Evolutionary conservation across 2,888 invertebrate genomes (phyloP), one percentile per base, ranked within the genome.

Genomic region (Dolichomitus sp.): DNA sequence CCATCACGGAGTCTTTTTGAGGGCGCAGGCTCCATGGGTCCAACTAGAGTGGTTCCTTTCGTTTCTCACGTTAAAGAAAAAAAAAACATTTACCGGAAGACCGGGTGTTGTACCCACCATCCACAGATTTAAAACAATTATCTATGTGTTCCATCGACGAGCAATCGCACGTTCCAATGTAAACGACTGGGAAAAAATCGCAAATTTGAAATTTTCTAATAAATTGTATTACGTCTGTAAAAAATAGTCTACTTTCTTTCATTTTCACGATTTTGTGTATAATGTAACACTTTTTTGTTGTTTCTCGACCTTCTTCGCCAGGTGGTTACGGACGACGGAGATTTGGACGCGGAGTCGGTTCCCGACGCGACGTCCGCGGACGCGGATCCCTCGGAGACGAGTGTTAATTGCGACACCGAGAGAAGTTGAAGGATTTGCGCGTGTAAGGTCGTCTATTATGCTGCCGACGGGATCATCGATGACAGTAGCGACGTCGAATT

Each of bases 1-100:
- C 77, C 85, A 81, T 74, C 87, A 84, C 27, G 77, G 77, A 61
- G 17, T 23, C 27, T 74, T 80, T 40, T 70, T 57, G 45, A 77
- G 88, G 76, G 68, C 82, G 54, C 72, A 84, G 68, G 87, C 87
- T 84, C 86, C 88, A 82, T 92, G 91, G 92, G 92, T 89, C 91
- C 88, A 85, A 88, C 85, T 87, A 88, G 84, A 87, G 85, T 81
- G 82, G 84, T 86, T 81, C 86, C 57, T 86, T 87, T 80, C 86
- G 82, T 83, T 85, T 81, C 5, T 89, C 86, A 83, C 87, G 85
- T 50, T 89, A 81, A 23, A 23, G 23, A 23, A 23, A 23, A 23
- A 23, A 23, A 23, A 23, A 23, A 23, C 23, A 23, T 23, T 78
- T 45, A 23, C 63, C 52, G 30, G 52, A 68, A 37, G 42, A 30